Evolutionary conservation across 1,140 invertebrate genomes (phyloP).

Genomic region (Drosophila lacteicornis): DNA sequence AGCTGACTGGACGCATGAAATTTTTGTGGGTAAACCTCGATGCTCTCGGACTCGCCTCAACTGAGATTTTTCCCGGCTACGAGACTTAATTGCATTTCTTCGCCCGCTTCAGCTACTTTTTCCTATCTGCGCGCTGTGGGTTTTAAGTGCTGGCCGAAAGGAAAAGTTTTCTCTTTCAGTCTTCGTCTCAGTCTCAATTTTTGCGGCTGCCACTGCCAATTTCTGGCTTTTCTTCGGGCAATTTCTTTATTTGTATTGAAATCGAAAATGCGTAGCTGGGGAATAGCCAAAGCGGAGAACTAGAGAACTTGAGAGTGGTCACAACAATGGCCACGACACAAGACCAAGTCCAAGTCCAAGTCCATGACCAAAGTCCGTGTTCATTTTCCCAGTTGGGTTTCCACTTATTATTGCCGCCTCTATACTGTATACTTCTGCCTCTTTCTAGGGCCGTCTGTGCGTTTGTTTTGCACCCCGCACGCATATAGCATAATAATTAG

Average conservation of each 20-base stretch:
- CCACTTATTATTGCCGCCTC: slow-evolving; percentile 58
- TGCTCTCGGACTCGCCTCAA: slow-evolving; percentile 31
- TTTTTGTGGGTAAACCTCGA: slow-evolving; percentile 59
- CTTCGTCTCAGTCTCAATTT: slow-evolving; percentile 26
- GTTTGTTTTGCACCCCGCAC: slow-evolving; percentile 76
- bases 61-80: slow-evolving; percentile 57
- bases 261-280: slow-evolving; percentile 77
- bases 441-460: slow-evolving; percentile 41
- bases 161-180: slow-evolving; percentile 64
- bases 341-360: slow-evolving; percentile 23
- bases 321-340: slow-evolving; percentile 52
- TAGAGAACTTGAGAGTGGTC: slow-evolving; percentile 17
- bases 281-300: slow-evolving; percentile 40
- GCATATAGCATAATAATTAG: slow-evolving; percentile 83
- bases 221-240: slow-evolving; percentile 56
- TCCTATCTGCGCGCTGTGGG: slow-evolving; percentile 14
- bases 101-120: slow-evolving; percentile 21
- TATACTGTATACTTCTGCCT: slow-evolving; percentile 10
- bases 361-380: slow-evolving; percentile 18
- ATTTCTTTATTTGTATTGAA: slow-evolving; percentile 74
- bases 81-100: slow-evolving; percentile 76
- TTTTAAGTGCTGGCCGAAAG: slow-evolving; percentile 76
- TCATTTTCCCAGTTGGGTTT: slow-evolving; percentile 54
- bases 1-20: slow-evolving; percentile 72
- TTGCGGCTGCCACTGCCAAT: slow-evolving; percentile 78